Conservation (phyloP, 2,888 invertebrate species). For the Drosophila siamana region DNA sequence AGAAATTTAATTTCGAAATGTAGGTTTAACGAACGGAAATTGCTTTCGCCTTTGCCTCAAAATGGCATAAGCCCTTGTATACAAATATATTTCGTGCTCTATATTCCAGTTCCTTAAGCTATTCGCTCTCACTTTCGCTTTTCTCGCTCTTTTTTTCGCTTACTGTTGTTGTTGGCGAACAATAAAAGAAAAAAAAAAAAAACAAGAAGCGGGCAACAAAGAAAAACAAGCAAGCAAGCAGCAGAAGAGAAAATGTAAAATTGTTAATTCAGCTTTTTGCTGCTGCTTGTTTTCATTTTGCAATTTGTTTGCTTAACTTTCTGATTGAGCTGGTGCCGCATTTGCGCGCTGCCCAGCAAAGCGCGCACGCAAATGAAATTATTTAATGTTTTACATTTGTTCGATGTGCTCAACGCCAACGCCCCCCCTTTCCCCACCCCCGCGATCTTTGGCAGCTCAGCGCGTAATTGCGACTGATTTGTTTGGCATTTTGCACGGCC, state of each 20-base stretch:
- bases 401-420: conserved; percentile 39
- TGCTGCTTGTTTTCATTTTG: conserved; percentile 64
- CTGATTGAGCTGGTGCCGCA: conserved; percentile 72
- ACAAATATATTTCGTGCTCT: conserved; percentile 29
- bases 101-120: conserved; percentile 24
- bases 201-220: conserved; percentile 33
- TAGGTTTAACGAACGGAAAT: conserved; percentile 81
- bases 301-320: conserved; percentile 79
- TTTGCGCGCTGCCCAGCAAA: conserved; percentile 29
- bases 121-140: conserved; percentile 26
- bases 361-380: conserved; percentile 57
- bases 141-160: background rate
- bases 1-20: conserved; percentile 81
- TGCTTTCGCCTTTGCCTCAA: conserved; percentile 68
- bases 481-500: conserved; percentile 72
- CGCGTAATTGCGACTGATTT: conserved; percentile 77
- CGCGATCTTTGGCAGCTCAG: conserved; percentile 35
- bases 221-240: too few species aligned
- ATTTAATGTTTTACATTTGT: conserved; percentile 72
- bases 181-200: conserved; percentile 16
- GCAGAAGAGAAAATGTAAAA: too few species aligned
- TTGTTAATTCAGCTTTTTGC: conserved; percentile 64
- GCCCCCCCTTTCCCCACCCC: too few species aligned
- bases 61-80: conserved; percentile 52
- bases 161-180: conserved; percentile 26